Evolutionary conservation across 2,113 vertebrate species (phyloP), one percentile per base, ranked within the genome.

Genomic region (Turnix velox): DNA sequence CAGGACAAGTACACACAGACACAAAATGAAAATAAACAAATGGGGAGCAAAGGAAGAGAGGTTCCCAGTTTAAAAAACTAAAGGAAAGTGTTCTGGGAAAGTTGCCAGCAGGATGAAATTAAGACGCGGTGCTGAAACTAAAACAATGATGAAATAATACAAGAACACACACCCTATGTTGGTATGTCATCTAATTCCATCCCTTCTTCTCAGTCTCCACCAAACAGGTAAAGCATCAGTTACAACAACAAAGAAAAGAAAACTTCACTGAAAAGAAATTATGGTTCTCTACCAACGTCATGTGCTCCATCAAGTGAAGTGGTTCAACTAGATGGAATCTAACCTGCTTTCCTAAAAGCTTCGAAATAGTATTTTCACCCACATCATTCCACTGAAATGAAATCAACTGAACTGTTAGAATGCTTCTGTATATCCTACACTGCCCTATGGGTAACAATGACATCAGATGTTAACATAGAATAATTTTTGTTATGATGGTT

Each of bases 61-160:
- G 82, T 91, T 94, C 95, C 49, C 88, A 90, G 72, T 76, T 85
- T 84, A 68, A 79, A 84, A 89, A 94, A 74, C 67, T 81, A 81
- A 82, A 90, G 91, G 86, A 95, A 95, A 95, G 92, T 95, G 90
- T 75, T 93, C 95, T 75, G 89, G 96, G 95, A 91, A 95, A 88
- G 8, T 63, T 78, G 94, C 95, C 95, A 93, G 93, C 81, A 82
- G 94, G 86, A 92, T 52, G 86, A 94, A 92, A 93, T 88, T 66
- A 71, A 96, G 93, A 96, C 45, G 39, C 40, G 0, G 40, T 10
- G 71, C 94, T 95, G 65, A 83, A 95, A 95, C 55, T 87, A 92
- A 80, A 91, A 84, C 87, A 92, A 76, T 73, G 54, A 90, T 95
- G 93, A 96, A 96, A 96, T 95, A 97, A 85, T 17, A 48, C 76